Conservation (phyloP, 53 echinoderm and acorn worm species). For the Holothuria leucospilota region DNA sequence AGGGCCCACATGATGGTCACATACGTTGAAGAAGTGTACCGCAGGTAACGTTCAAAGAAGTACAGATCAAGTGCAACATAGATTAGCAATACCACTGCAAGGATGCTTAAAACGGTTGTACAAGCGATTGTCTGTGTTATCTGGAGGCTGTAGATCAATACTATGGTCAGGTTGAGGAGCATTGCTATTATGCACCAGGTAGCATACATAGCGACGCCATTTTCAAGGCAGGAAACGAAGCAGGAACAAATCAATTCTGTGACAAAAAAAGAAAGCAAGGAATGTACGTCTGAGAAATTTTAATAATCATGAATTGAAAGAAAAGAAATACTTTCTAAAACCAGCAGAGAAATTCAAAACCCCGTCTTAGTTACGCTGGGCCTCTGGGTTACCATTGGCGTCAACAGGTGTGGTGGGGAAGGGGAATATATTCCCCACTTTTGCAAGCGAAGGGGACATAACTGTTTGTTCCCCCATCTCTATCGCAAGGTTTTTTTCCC, state of each 20-base stretch:
- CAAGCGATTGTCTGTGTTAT: slow-evolving; percentile 53
- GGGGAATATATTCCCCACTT: too few species aligned
- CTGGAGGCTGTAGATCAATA: slow-evolving; percentile 58
- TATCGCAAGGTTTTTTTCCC: too few species aligned
- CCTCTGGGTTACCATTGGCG: too few species aligned
- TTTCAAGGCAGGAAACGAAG: slow-evolving; percentile 61
- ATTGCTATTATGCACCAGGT: slow-evolving; percentile 65
- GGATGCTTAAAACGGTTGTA: slow-evolving; percentile 51
- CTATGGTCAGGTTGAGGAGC: slow-evolving; percentile 53
- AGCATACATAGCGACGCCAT: slow-evolving; percentile 60
- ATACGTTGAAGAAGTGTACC: slow-evolving; percentile 79
- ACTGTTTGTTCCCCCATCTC: too few species aligned
- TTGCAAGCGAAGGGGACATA: too few species aligned
- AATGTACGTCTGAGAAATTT: too few species aligned
- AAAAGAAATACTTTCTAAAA: too few species aligned
- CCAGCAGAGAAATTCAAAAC: too few species aligned
- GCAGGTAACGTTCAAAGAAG: slow-evolving; percentile 70
- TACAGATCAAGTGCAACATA: slow-evolving; percentile 71
- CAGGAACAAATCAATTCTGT: slow-evolving; percentile 54
- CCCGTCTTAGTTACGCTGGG: too few species aligned
- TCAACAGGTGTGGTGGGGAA: too few species aligned
- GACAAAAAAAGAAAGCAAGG: background rate
- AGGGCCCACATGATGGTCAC: slow-evolving; percentile 70
- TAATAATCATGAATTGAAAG: too few species aligned
- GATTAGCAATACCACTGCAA: slow-evolving; percentile 61